Evolutionary conservation across 2,888 invertebrate species (phyloP).

Genomic region (Endomychus coccineus): DNA sequence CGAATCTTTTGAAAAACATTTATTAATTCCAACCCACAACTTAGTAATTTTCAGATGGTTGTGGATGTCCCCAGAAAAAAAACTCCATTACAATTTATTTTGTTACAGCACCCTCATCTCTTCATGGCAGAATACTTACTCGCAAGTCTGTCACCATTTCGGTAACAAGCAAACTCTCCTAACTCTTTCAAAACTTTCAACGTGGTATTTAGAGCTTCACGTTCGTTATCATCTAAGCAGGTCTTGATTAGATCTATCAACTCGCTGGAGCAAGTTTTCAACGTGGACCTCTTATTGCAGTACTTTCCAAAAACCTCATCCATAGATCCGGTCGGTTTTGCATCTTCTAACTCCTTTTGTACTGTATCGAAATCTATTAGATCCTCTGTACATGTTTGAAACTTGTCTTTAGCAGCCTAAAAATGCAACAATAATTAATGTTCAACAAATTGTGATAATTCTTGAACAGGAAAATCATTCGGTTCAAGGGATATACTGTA

Average conservation of each 20-base stretch:
- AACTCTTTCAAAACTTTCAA: conserved; percentile 63
- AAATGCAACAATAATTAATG: conserved; percentile 22
- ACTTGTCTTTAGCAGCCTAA: conserved; percentile 42
- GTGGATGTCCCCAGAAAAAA: not conserved
- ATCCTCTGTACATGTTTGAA: conserved; percentile 50
- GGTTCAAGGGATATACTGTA: too few relatives aligned
- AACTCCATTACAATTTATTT: not conserved
- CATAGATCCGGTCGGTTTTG: conserved; percentile 53
- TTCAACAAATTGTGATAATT: too few relatives aligned
- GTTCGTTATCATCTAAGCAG: conserved; percentile 58
- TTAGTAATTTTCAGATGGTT: too few relatives aligned
- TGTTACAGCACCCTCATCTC: not conserved
- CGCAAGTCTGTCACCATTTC: conserved; percentile 76
- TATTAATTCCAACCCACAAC: too few relatives aligned
- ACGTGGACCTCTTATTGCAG: conserved; percentile 55
- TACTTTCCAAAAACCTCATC: conserved; percentile 51
- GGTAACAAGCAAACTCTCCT: conserved; percentile 66
- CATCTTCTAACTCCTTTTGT: conserved; percentile 61
- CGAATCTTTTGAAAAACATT: too few relatives aligned
- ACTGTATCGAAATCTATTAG: conserved; percentile 51
- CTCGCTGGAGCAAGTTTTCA: conserved; percentile 55
- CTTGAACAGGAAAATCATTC: too few relatives aligned
- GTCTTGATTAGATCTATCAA: conserved; percentile 51
- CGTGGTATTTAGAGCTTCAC: conserved; percentile 52
- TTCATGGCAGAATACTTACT: conserved; percentile 46